These are phyloP conservation scores for Brevipalpus yothersi DNA, from an alignment of 1,140 invertebrate species.

Conservation along the genomic window DNA sequence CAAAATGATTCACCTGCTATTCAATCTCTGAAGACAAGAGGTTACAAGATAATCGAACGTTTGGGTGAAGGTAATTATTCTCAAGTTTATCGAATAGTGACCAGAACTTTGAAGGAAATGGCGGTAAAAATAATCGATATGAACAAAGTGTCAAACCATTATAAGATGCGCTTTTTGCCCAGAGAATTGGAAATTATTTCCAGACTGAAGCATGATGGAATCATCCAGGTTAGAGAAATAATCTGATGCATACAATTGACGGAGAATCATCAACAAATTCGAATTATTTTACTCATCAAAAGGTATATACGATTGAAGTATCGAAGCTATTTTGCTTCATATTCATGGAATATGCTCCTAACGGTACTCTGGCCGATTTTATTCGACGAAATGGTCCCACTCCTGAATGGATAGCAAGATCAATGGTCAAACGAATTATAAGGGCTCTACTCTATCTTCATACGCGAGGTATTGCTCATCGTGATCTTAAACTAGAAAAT, in stretches of 20 bases:
- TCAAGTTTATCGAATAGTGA: neutral
- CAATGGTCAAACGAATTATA: neutral
- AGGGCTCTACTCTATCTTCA: slow-evolving; percentile 7
- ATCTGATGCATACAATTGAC: neutral
- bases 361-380: slow-evolving; percentile 6
- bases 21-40: neutral
- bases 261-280: neutral
- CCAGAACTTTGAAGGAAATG: neutral
- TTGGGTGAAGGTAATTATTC: slow-evolving; percentile 6
- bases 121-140: slow-evolving; percentile 5
- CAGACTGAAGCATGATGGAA: slow-evolving; percentile 1
- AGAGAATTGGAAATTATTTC: slow-evolving; percentile 2
- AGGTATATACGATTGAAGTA: neutral
- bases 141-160: neutral
- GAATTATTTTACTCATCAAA: neutral
- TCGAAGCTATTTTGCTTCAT: neutral
- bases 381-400: neutral
- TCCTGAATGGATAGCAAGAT: neutral
- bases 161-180: neutral
- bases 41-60: neutral
- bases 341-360: neutral
- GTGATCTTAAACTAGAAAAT: slow-evolving; percentile 10
- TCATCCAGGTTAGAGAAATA: neutral
- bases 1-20: too few species aligned
- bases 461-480: slow-evolving; percentile 3